Evolutionary conservation across 2,888 invertebrate genomes (phyloP), one percentile per base, ranked within the genome.

Genomic region (Augiades crinisus): DNA sequence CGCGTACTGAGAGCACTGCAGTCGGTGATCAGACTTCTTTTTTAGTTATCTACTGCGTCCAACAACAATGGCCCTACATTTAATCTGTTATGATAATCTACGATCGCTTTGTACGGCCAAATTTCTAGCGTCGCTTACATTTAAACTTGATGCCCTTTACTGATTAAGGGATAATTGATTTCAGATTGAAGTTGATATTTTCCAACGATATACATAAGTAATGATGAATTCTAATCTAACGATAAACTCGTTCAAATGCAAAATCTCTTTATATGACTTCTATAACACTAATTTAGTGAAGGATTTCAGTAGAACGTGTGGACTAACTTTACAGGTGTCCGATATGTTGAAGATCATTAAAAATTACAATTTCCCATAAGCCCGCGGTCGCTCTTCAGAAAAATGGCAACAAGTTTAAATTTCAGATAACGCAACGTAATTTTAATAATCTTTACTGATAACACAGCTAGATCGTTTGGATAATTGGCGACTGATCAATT

Each of bases 1-100:
- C 7, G 10, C 24, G 36, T 46, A 67, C 70, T 70, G 72, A 61
- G 57, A 61, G 59, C 63, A 62, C 62, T 65, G 54, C 56, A 53
- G 65, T 62, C 64, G 65, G 64, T 58, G 58, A 59, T 64, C 55
- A 60, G 55, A 58, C 61, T 67, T 64, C 63, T 63, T 60, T n/a
- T 61, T 51, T 34, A 31, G 45, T 47, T 27, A 27, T 51, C 16
- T 22, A 47, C 43, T 41, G 49, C 19, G 22, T 38, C 36, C 45
- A 46, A 17, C 21, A 21, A 36, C 36, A 13, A 7, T 34, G 24
- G 41, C 41, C 41, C 41, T 30, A 37, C 37, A 21, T 27, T 37
- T 41, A 41, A 27, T 41, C 41, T 27, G 27, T 41, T 41, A 24
- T 27, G 27, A 41, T 37, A 10, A 41, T 16, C 27, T 41, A 16